Percentiles rank a stretch among this genome's conserved stretches.
Evolutionary conservation across 1,140 invertebrate species (phyloP).

Genomic region (Brachionus manjavacas): DNA sequence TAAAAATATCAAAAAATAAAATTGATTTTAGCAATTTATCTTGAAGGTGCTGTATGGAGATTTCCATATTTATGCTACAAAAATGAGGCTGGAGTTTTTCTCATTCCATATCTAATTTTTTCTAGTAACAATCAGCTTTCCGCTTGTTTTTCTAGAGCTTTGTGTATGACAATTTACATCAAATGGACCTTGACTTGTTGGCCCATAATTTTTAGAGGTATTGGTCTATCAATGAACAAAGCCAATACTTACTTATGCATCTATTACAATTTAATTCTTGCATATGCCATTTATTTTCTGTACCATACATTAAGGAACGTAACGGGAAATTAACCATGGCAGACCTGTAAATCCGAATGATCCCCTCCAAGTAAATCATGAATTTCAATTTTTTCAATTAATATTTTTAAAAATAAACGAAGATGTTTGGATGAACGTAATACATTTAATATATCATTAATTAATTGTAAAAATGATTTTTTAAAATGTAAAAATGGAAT

Average conservation of each 20-base stretch:
- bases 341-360: slow-evolving; percentile 76
- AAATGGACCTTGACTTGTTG: slow-evolving; percentile 56
- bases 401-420: slow-evolving; percentile 16
- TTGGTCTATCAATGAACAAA: slow-evolving; percentile 44
- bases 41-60: slow-evolving; percentile 57
- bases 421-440: slow-evolving; percentile 33
- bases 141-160: slow-evolving; percentile 60
- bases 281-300: slow-evolving; percentile 88
- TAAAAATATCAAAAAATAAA: slow-evolving; percentile 38
- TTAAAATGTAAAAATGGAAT: slow-evolving; percentile 39
- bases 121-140: slow-evolving; percentile 61
- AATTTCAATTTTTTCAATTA: background rate
- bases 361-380: slow-evolving; percentile 56
- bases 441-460: slow-evolving; percentile 3
- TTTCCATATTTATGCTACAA: slow-evolving; percentile 60
- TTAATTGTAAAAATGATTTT: background rate
- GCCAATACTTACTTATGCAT: slow-evolving; percentile 35
- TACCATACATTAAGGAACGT: slow-evolving; percentile 71
- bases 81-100: slow-evolving; percentile 61
- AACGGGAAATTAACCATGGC: slow-evolving; percentile 71
- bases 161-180: slow-evolving; percentile 58
- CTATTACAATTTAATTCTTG: slow-evolving; percentile 87
- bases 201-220: slow-evolving; percentile 70
- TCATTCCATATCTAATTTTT: slow-evolving; percentile 63
- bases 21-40: slow-evolving; percentile 31